A percentile compares a stretch with the other conserved stretches of the same genome.
phyloP scores from a whole-genome alignment of 23 tunicate genomes.

The Corella eumyota region DNA sequence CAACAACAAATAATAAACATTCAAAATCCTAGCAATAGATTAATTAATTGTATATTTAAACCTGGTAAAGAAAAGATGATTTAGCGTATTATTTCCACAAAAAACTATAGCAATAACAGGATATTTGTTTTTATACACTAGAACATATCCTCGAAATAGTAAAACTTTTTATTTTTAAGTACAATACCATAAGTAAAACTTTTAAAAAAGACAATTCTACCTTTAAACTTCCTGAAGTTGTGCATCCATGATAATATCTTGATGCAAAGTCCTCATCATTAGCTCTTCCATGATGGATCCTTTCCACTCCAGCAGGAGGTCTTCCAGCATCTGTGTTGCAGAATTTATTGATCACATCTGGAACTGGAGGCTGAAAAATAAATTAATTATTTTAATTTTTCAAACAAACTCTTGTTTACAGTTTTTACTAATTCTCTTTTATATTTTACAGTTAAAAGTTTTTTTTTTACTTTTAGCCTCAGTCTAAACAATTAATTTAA shows the following conservation, averaged over 20 bases:
- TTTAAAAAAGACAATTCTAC: no score
- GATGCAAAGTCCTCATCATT: constrained; percentile 78
- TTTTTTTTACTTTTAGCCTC: no score
- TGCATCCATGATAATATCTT: constrained; percentile 70
- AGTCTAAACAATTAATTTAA: no score
- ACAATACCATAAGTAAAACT: neutral
- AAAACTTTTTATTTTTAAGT: neutral
- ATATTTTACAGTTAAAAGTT: no score
- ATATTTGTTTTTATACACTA: neutral
- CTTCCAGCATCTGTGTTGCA: constrained; percentile 87
- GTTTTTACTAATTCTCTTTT: no score
- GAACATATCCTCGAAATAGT: neutral
- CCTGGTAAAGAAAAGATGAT: no score
- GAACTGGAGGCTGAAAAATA: constrained; percentile 61
- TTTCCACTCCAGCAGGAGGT: constrained; percentile 47
- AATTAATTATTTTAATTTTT: no score
- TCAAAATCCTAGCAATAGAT: neutral
- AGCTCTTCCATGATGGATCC: constrained; percentile 85
- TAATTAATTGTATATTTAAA: no score
- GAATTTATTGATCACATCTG: constrained; percentile 48
- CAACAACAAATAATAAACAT: neutral
- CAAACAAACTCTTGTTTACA: no score
- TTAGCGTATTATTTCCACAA: no score
- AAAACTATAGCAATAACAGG: neutral
- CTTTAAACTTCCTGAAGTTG: constrained; percentile 58